These are phyloP conservation scores for Thryonomys swinderianus DNA, from an alignment of 2,113 vertebrate species.

Conservation along the genomic window DNA sequence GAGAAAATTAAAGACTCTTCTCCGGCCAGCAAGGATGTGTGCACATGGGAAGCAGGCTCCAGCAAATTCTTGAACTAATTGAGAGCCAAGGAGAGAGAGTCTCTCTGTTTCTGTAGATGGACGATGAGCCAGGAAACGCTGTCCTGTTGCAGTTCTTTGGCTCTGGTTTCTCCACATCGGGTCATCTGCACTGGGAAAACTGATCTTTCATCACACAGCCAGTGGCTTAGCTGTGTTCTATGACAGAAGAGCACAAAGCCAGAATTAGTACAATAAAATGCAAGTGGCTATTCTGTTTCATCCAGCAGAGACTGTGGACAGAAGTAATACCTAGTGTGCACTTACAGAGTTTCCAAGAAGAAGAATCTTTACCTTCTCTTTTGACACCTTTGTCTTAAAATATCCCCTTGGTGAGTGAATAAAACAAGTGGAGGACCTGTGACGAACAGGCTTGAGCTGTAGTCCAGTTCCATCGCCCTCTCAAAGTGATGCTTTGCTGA, in stretches of 20 bases:
- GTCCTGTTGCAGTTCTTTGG: background rate
- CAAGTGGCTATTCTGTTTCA: background rate
- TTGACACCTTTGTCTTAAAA: background rate
- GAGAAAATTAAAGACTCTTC: background rate
- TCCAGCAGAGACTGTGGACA: background rate
- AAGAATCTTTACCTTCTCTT: conserved; percentile 19
- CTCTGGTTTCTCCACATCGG: background rate
- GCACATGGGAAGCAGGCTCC: background rate
- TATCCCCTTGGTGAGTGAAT: background rate
- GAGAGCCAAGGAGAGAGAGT: background rate
- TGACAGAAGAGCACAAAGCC: background rate
- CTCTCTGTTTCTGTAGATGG: background rate
- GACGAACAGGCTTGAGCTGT: background rate
- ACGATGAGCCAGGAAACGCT: background rate
- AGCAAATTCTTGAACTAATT: background rate
- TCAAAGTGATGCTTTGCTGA: background rate
- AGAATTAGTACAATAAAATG: background rate
- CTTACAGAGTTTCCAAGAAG: background rate
- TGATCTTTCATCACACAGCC: background rate
- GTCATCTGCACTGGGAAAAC: background rate
- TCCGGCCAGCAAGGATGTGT: background rate
- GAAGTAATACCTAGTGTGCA: background rate
- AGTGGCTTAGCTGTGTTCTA: background rate
- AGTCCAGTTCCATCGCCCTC: background rate
- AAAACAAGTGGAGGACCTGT: background rate